Conservation (phyloP, 2,888 invertebrate species). For the Bruchidius siliquastri region DNA sequence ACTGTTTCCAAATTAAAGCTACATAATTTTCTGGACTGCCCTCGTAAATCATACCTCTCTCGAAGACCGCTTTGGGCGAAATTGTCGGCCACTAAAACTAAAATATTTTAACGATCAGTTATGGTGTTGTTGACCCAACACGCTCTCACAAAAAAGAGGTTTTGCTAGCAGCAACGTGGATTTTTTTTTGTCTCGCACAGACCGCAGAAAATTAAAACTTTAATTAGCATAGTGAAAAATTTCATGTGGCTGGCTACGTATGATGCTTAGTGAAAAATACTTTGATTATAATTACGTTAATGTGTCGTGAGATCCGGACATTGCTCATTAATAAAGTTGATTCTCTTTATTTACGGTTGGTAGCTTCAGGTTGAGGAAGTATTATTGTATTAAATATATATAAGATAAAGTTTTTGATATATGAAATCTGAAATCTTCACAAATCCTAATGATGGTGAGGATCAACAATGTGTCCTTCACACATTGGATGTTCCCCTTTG, state of each 20-base stretch:
- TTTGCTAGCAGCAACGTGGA: neutral
- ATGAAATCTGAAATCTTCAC: too few species aligned
- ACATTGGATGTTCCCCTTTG: too few species aligned
- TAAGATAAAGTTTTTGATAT: too few species aligned
- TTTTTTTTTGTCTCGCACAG: neutral
- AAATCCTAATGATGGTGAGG: too few species aligned
- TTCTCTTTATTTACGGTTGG: neutral
- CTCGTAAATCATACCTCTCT: neutral
- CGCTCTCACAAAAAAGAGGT: slow-evolving; percentile 6
- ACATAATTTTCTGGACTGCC: neutral
- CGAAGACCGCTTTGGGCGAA: neutral
- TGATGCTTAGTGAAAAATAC: neutral
- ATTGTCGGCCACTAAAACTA: slow-evolving; percentile 3
- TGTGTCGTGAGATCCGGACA: neutral
- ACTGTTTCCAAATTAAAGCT: too few species aligned
- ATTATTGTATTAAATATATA: too few species aligned
- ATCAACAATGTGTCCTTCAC: too few species aligned
- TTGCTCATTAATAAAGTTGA: neutral
- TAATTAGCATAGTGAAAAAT: neutral
- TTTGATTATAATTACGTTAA: neutral
- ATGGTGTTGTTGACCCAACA: slow-evolving; percentile 14
- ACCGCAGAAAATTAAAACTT: neutral
- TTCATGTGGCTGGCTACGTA: neutral
- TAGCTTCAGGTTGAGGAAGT: neutral
- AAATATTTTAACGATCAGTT: slow-evolving; percentile 15